phyloP scores from a whole-genome alignment of 2,113 vertebrate species.

The Puma concolor region DNA sequence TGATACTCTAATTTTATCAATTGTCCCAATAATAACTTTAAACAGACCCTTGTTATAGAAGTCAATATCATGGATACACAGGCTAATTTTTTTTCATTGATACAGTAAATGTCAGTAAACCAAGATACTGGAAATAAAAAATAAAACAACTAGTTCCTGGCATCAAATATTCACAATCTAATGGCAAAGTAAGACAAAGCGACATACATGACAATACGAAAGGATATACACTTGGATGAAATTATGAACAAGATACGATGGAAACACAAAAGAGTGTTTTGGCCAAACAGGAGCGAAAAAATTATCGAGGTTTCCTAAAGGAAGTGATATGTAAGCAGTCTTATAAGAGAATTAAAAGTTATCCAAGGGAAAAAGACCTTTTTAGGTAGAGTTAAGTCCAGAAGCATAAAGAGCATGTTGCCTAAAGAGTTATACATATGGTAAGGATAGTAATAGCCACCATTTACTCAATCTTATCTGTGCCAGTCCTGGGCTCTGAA shows the following conservation, averaged over 20 bases:
- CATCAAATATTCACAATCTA: background rate
- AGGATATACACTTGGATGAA: background rate
- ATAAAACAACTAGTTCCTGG: background rate
- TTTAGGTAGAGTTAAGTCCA: background rate
- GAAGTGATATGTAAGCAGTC: background rate
- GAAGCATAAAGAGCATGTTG: background rate
- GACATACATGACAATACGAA: background rate
- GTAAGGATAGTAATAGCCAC: background rate
- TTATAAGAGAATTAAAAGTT: background rate
- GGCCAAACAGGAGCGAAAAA: background rate
- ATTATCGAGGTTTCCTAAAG: background rate
- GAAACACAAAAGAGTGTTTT: background rate
- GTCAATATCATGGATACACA: background rate
- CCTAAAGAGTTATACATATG: background rate
- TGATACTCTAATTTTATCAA: background rate
- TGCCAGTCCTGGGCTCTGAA: background rate
- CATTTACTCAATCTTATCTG: background rate
- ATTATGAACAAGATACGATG: background rate
- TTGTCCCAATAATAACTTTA: background rate
- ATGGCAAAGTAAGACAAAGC: background rate
- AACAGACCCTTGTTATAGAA: background rate
- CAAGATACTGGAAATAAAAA: background rate
- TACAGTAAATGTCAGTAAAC: background rate
- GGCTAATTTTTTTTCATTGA: background rate
- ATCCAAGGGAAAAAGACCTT: background rate